phyloP scores from a whole-genome alignment of 2,113 vertebrate species.

The Centrocercus urophasianus region DNA sequence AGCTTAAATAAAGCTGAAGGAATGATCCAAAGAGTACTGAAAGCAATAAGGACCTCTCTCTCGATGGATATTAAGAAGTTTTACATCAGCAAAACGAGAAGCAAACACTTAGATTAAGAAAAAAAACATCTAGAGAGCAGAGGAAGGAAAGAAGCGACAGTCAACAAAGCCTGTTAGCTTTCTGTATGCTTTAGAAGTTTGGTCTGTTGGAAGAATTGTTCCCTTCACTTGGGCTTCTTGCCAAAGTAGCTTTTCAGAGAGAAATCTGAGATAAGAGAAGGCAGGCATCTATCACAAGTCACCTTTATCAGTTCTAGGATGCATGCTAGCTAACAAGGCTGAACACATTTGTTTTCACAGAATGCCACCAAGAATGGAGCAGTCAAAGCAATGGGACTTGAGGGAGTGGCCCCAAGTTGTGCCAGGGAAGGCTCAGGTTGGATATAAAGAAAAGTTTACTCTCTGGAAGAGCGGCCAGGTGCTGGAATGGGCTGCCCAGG shows the following conservation, averaged over 20 bases:
- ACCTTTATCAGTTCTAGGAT: conserved; percentile 21
- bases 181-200: conserved; percentile 7
- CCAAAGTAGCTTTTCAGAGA: conserved; percentile 47
- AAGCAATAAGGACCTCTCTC: not conserved
- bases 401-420: no score
- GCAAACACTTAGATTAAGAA: not conserved
- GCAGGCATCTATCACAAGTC: conserved; percentile 9
- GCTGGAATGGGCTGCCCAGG: no score
- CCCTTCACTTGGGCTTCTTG: conserved; percentile 15
- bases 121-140: not conserved
- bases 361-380: not conserved
- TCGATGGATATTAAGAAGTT: not conserved
- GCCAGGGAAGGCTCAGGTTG: no score
- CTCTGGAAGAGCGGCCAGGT: no score
- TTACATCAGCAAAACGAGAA: not conserved
- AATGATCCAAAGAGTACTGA: not conserved
- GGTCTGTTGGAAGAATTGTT: not conserved
- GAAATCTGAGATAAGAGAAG: conserved; percentile 28
- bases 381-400: not conserved
- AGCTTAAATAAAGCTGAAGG: not conserved
- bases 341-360: not conserved
- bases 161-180: conserved; percentile 15
- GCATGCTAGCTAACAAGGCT: not conserved
- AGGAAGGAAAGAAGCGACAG: conserved; percentile 1
- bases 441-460: no score